phyloP scores from a whole-genome alignment of 2,888 invertebrate genomes.

The Pseudolycoriella hygida region DNA sequence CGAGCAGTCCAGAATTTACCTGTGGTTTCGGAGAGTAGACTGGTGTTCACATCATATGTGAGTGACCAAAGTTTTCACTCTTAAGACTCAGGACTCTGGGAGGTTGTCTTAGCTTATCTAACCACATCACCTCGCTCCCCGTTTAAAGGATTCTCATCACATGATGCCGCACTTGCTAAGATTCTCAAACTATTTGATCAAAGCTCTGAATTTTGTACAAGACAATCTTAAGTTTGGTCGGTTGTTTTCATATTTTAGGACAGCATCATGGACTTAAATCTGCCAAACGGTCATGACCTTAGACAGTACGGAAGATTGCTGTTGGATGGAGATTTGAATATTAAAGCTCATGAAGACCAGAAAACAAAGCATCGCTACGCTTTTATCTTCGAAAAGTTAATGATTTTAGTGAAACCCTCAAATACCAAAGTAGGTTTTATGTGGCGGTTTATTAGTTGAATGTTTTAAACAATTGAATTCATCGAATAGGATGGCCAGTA shows the following conservation, averaged over 20 bases:
- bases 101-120: too few relatives aligned
- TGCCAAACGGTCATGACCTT: conserved; percentile 61
- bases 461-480: background rate
- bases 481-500: conserved; percentile 63
- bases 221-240: too few relatives aligned
- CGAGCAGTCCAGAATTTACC: too few relatives aligned
- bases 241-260: conserved; percentile 30
- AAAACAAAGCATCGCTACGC: conserved; percentile 74
- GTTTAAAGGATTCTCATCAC: too few relatives aligned
- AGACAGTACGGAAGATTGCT: conserved; percentile 82
- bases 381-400: conserved; percentile 94
- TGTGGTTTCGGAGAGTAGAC: too few relatives aligned
- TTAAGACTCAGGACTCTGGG: too few relatives aligned
- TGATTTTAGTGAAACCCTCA: conserved; percentile 39
- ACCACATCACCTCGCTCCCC: too few relatives aligned
- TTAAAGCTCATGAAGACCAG: conserved; percentile 79
- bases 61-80: too few relatives aligned
- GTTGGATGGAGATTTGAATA: conserved; percentile 85
- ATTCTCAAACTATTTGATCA: too few relatives aligned
- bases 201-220: too few relatives aligned
- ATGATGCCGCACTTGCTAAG: too few relatives aligned
- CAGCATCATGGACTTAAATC: conserved; percentile 66
- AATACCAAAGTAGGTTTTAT: conserved; percentile 43
- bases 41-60: too few relatives aligned
- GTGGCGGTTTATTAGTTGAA: conserved; percentile 16